Evolutionary conservation across 2,888 invertebrate species (phyloP).

Genomic region (Spodoptera exigua): DNA sequence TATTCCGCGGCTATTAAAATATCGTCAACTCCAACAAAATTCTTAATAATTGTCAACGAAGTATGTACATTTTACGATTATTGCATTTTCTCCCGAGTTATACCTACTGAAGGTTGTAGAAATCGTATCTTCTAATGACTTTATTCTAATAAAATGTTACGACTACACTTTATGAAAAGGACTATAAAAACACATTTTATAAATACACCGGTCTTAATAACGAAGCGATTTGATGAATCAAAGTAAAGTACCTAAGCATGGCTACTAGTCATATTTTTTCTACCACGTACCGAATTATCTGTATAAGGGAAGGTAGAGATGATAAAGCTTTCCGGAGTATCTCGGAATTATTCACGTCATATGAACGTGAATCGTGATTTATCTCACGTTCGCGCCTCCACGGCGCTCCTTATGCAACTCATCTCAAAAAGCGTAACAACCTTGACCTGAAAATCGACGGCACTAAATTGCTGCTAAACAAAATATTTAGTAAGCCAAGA

Average conservation of each 20-base stretch:
- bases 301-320: background rate
- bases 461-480: conserved; percentile 4
- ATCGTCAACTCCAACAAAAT: conserved; percentile 21
- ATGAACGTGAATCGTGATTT: conserved; percentile 26
- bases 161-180: conserved; percentile 11
- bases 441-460: conserved; percentile 20
- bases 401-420: conserved; percentile 39
- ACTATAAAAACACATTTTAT: background rate
- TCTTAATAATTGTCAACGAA: conserved; percentile 23
- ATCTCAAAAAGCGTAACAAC: conserved; percentile 21
- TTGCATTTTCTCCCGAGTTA: conserved; percentile 33
- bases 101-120: conserved; percentile 25
- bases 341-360: conserved; percentile 29
- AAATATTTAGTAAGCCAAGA: too few species aligned
- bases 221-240: background rate
- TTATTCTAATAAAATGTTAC: conserved; percentile 39
- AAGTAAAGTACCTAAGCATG: too few species aligned
- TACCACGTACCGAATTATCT: background rate
- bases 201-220: background rate
- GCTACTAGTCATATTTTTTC: too few species aligned
- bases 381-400: conserved; percentile 24
- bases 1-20: conserved; percentile 30
- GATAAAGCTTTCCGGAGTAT: conserved; percentile 8
- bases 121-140: conserved; percentile 44
- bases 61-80: conserved; percentile 47